Base-by-base conservation (phyloP, 2,888 invertebrate genomes). In the Andricus quercusramuli region DNA sequence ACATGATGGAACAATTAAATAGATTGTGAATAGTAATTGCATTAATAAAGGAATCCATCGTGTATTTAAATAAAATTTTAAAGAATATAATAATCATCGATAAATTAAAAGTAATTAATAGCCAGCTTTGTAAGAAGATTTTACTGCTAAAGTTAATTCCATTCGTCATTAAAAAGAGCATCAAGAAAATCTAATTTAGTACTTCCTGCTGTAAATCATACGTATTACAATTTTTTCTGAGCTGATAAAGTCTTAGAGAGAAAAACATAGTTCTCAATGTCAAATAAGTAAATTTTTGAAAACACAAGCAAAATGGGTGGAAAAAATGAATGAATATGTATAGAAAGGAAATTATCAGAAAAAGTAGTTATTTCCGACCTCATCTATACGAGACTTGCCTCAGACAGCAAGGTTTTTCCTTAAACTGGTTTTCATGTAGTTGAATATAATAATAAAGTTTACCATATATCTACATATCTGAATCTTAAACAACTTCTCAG, bases 331-430 rank as follows among this genome's bases (percentile, higher is more conserved):
- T 37, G 1, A 37, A 37, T 25, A 51, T n/a, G 3, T 56, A 74
- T 13, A 32, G 51, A 20, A 15, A 56, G 56, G 11, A 51, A 74
- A 74, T n/a, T 37, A 32, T 37, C 51, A 37, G 74, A 74, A 74
- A 74, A 56, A 59, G 74, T 74, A 59, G 32, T 74, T 74, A 56
- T 32, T 56, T n/a, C n/a, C 6, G n/a, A 74, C 56, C 74, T 59
- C 11, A n/a, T 51, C 32, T 32, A 22, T 59, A 37, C 22, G 74
- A 74, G 74, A 74, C 56, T 56, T 74, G 56, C 3, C n/a, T 56
- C 74, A 70, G 70, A 70, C 70, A 70, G 70, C 70, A 51, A 70
- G 29, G 70, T 70, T 51, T 17, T 51, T 59, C 32, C 74, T 74
- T 74, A 74, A 74, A 74, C 56, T 22, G 32, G 74, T 32, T 32